Conservation (phyloP, 2,888 invertebrate species). For the Trachelus tabidus region DNA sequence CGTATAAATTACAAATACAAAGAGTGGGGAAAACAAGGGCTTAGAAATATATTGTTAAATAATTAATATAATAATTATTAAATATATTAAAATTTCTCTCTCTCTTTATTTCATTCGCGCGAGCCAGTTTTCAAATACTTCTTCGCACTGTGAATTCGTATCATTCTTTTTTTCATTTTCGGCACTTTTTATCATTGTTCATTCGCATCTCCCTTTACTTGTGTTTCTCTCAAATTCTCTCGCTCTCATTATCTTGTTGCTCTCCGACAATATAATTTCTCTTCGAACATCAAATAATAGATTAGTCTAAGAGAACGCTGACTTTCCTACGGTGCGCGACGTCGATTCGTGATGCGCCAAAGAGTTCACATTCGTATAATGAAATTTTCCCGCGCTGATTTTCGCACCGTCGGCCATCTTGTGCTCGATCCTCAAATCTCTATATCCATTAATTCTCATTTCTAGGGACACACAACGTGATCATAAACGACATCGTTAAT, state of each 20-base stretch:
- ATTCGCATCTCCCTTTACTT: neutral
- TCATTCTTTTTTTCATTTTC: neutral
- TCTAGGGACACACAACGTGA: neutral
- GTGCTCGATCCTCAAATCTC: neutral
- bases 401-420: neutral
- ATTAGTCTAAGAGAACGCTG: neutral
- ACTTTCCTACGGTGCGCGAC: neutral
- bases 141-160: neutral
- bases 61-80: slow-evolving; percentile 44
- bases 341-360: neutral
- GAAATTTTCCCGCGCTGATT: neutral
- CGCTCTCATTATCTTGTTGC: neutral
- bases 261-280: neutral
- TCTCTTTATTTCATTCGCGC: slow-evolving; percentile 22
- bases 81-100: slow-evolving; percentile 56
- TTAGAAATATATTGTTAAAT: slow-evolving; percentile 22
- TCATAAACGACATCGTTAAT: neutral
- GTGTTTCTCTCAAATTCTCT: neutral
- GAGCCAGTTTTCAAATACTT: neutral
- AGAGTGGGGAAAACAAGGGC: slow-evolving; percentile 21
- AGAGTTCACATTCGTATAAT: neutral
- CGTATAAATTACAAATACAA: neutral
- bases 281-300: neutral
- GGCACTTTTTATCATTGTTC: neutral
- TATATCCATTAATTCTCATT: neutral